Percentiles rank a stretch among this genome's conserved stretches.
phyloP scores from a whole-genome alignment of 30 jellyfish, hydroid and myxozoan species.

The Chironex yamaguchii region DNA sequence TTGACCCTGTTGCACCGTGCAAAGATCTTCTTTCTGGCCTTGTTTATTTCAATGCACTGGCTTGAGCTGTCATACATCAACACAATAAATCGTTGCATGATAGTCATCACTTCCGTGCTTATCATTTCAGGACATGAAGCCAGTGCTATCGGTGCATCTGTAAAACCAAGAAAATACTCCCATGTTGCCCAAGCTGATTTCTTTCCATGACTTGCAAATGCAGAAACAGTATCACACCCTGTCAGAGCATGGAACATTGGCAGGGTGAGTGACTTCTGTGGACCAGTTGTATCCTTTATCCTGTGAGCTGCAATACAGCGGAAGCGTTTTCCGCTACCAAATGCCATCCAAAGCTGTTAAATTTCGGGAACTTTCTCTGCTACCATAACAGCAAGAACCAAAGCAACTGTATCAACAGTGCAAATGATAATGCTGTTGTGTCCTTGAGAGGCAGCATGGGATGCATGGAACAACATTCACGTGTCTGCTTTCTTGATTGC shows the following conservation, averaged over 20 bases:
- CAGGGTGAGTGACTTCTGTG: neutral
- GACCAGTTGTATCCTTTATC: too few relatives aligned
- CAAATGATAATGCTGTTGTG: neutral
- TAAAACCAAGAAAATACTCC: neutral
- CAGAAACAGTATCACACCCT: constrained; percentile 13
- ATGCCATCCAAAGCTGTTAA: constrained; percentile 39
- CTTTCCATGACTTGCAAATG: constrained; percentile 12
- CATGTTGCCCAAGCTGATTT: constrained; percentile 28
- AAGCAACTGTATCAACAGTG: constrained; percentile 37
- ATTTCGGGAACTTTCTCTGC: neutral
- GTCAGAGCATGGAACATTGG: constrained; percentile 22
- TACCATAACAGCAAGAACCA: constrained; percentile 29
- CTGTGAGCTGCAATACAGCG: constrained; percentile 25
- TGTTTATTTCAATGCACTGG: constrained; percentile 28
- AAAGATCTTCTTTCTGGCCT: constrained; percentile 34
- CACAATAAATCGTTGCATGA: constrained; percentile 6
- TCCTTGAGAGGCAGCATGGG: constrained; percentile 2
- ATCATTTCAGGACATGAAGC: constrained; percentile 34
- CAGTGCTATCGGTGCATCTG: constrained; percentile 22
- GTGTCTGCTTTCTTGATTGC: constrained; percentile 31
- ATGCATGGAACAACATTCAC: neutral
- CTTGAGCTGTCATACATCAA: constrained; percentile 15
- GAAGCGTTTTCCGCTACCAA: constrained; percentile 28
- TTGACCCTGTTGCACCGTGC: constrained; percentile 33
- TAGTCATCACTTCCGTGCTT: constrained; percentile 17